Percentiles rank a stretch among this genome's conserved stretches.
Evolutionary conservation across 1,140 invertebrate species (phyloP).

Genomic region (Cotesia chilonis): DNA sequence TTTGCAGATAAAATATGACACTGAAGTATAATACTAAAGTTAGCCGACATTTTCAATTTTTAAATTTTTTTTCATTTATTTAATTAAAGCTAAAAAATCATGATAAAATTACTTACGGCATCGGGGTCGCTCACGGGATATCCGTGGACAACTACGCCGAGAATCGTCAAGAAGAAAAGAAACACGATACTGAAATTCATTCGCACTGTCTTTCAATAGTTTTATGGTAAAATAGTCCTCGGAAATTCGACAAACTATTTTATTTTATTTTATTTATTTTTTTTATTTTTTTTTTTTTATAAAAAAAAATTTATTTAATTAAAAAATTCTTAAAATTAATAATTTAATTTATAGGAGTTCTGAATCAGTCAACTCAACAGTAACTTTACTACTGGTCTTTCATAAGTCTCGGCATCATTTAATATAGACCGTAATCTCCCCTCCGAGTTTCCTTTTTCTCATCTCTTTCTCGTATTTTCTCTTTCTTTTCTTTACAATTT

Average conservation of each 20-base stretch:
- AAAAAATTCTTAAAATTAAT: neutral
- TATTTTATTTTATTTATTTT: neutral
- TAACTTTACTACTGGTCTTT: constrained; percentile 59
- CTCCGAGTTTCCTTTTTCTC: constrained; percentile 12
- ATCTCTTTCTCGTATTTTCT: constrained; percentile 16
- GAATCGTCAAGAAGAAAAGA: constrained; percentile 38
- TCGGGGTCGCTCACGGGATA: constrained; percentile 57
- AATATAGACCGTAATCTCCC: constrained; percentile 61
- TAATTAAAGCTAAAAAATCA: too few species aligned
- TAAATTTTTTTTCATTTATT: too few species aligned
- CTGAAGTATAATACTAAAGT: too few species aligned
- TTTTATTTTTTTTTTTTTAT: neutral
- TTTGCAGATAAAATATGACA: neutral
- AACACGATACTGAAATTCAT: constrained; percentile 55
- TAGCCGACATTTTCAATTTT: too few species aligned
- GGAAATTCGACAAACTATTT: neutral
- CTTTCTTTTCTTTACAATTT: constrained; percentile 17
- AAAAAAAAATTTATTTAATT: neutral
- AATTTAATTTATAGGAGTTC: neutral
- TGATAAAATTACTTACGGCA: constrained; percentile 50
- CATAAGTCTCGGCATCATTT: constrained; percentile 59
- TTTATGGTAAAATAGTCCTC: neutral
- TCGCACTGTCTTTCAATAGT: constrained; percentile 19
- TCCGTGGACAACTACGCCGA: constrained; percentile 40
- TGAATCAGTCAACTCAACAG: constrained; percentile 43